Conservation (phyloP, 2,113 vertebrate species). For the Lathamus discolor region DNA sequence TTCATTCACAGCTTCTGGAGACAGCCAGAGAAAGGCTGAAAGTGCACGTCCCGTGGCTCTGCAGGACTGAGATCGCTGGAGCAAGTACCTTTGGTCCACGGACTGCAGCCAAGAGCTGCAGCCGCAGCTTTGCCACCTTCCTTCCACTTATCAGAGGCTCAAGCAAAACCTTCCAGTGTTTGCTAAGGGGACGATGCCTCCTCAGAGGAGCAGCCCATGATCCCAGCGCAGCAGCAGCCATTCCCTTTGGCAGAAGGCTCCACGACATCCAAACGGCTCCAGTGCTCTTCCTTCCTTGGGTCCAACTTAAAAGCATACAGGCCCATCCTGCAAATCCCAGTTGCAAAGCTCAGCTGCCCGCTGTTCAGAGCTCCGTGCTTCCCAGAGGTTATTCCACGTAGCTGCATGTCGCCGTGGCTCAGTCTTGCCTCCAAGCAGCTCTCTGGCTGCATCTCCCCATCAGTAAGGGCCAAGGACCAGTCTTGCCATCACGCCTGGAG, state of each 20-base stretch:
- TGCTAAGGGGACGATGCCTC: not conserved
- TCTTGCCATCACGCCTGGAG: not conserved
- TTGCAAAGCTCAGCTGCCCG: not conserved
- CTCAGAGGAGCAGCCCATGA: not conserved
- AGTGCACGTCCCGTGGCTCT: not conserved
- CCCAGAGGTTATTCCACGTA: not conserved
- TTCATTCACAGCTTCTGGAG: not conserved
- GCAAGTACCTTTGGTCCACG: not conserved
- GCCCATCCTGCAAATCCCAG: not conserved
- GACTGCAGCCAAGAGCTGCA: not conserved
- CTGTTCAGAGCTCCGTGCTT: accelerated
- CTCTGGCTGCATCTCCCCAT: not conserved
- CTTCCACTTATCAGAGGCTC: not conserved
- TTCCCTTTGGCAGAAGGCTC: not conserved
- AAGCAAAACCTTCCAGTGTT: not conserved
- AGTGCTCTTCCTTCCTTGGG: accelerated
- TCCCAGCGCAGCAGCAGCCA: not conserved
- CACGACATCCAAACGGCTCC: accelerated
- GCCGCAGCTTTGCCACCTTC: not conserved
- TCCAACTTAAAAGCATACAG: not conserved
- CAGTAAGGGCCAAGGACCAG: not conserved
- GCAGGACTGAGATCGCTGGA: accelerated
- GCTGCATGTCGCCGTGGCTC: not conserved
- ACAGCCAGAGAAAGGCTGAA: not conserved
- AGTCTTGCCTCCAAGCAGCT: not conserved